Percentiles rank a stretch among this genome's conserved stretches.
Conservation (phyloP, 2,888 invertebrate species). For the Julus scandinavius region DNA sequence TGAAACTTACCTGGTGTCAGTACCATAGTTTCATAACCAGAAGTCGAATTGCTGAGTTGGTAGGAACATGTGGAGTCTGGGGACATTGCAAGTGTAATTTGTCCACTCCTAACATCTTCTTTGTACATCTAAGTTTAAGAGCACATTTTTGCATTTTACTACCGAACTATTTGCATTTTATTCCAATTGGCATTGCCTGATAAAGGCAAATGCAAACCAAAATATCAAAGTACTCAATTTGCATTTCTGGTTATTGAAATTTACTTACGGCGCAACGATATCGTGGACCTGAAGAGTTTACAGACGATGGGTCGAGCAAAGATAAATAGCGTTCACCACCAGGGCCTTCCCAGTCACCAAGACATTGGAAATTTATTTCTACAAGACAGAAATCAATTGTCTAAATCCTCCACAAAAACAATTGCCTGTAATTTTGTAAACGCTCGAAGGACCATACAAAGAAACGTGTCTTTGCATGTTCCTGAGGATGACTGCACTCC, state of each 20-base stretch:
- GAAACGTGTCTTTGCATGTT: neutral
- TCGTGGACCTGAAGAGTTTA: conserved; percentile 59
- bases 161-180: conserved; percentile 5
- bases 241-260: neutral
- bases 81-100: conserved; percentile 72
- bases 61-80: conserved; percentile 74
- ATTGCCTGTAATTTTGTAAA: neutral
- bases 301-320: conserved; percentile 59
- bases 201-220: neutral
- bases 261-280: conserved; percentile 62
- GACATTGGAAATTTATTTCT: conserved; percentile 73
- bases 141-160: conserved; percentile 32
- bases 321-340: conserved; percentile 70
- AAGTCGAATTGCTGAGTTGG: conserved; percentile 69
- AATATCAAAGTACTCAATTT: neutral
- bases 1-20: conserved; percentile 66
- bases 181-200: neutral
- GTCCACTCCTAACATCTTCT: conserved; percentile 69
- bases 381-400: conserved; percentile 34
- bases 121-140: conserved; percentile 67
- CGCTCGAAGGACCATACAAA: neutral
- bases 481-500: neutral
- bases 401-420: neutral
- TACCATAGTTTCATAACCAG: conserved; percentile 72
- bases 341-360: conserved; percentile 74